Evolutionary conservation across 2,888 invertebrate species (phyloP).

Genomic region (Xestobium rufovillosum): DNA sequence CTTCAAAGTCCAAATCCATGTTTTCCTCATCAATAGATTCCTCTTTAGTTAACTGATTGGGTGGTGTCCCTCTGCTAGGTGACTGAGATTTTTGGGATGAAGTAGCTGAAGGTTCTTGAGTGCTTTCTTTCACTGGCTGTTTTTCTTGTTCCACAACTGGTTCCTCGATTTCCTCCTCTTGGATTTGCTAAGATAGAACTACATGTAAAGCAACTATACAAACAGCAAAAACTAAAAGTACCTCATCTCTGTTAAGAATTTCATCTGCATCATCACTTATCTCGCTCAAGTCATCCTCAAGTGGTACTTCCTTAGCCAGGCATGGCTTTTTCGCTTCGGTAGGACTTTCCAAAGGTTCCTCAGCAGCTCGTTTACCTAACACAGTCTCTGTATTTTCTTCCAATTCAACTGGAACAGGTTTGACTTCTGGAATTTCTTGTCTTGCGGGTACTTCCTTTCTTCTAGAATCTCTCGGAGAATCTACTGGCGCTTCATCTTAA

Average conservation of each 20-base stretch:
- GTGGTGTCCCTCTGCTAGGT: conserved; percentile 26
- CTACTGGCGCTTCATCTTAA: conserved; percentile 18
- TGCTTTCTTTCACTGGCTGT: conserved; percentile 29
- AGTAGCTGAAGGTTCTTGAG: conserved; percentile 22
- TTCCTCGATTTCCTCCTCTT: conserved; percentile 32
- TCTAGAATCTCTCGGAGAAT: conserved; percentile 23
- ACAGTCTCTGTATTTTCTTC: conserved; percentile 26
- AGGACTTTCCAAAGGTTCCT: conserved; percentile 39
- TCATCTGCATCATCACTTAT: conserved; percentile 87
- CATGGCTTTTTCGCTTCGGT: conserved; percentile 45
- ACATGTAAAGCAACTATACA: no score
- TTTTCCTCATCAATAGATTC: conserved; percentile 63
- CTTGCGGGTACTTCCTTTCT: conserved; percentile 23
- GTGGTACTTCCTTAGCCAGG: conserved; percentile 42
- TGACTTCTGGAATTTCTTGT: conserved; percentile 31
- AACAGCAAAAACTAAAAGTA: conserved; percentile 25
- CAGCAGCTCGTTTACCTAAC: conserved; percentile 32
- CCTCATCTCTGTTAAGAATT: conserved; percentile 72
- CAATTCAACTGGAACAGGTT: conserved; percentile 35
- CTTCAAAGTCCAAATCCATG: conserved; percentile 76
- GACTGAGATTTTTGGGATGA: conserved; percentile 34
- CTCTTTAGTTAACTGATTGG: conserved; percentile 34
- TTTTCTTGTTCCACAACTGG: conserved; percentile 27
- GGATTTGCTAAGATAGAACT: no score
- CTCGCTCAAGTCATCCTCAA: conserved; percentile 72